These are phyloP conservation scores for Scaptomyza tumidula DNA, from an alignment of 2,888 invertebrate genomes.

Conservation along the genomic window DNA sequence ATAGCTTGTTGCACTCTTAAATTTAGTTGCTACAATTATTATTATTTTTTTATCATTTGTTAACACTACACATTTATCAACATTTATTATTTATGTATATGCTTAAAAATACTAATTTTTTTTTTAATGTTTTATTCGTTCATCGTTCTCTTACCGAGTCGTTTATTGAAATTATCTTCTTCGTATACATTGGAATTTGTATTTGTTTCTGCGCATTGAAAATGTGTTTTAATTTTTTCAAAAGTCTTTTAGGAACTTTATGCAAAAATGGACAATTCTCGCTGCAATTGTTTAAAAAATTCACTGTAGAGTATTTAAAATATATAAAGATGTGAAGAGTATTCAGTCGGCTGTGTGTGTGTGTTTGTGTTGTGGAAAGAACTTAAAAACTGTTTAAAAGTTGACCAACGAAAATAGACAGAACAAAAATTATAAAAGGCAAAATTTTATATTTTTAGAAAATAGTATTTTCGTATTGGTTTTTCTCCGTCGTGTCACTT, in stretches of 20 bases:
- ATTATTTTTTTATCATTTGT: conserved; percentile 42
- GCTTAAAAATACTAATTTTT: conserved; percentile 43
- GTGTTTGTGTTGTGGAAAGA: conserved; percentile 12
- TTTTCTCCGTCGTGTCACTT: conserved; percentile 52
- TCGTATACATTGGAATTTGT: conserved; percentile 66
- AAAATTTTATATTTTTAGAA: conserved; percentile 71
- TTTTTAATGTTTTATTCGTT: conserved; percentile 26
- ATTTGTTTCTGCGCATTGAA: conserved; percentile 35
- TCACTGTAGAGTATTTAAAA: conserved; percentile 20
- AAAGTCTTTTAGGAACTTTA: conserved; percentile 64
- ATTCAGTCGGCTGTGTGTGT: conserved; percentile 26
- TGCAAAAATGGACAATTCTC: conserved; percentile 36
- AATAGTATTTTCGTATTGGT: conserved; percentile 68
- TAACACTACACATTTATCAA: conserved; percentile 80
- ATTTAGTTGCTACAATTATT: conserved; percentile 45
- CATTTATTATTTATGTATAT: conserved; percentile 66
- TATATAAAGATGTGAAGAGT: conserved; percentile 6
- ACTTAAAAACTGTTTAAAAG: not conserved
- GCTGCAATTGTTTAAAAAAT: conserved; percentile 27
- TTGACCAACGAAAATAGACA: conserved; percentile 18
- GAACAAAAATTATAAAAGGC: conserved; percentile 44
- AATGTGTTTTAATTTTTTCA: conserved; percentile 29
- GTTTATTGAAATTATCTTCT: conserved; percentile 33
- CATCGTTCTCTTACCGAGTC: conserved; percentile 28
- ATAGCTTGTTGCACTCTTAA: conserved; percentile 53